phyloP scores from a whole-genome alignment of 2,888 invertebrate genomes.

The Agrilus mali region DNA sequence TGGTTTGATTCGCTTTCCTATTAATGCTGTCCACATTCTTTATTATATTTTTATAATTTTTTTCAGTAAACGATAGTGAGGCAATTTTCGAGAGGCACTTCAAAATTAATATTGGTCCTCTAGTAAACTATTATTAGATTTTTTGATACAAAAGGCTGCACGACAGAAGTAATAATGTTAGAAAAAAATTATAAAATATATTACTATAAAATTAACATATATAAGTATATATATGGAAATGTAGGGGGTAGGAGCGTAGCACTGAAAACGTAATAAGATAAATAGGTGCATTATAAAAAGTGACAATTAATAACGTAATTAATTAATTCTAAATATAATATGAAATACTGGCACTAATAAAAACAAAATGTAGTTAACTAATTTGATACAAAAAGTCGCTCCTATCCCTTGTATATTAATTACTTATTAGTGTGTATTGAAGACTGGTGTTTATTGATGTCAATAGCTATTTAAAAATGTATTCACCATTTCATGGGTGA shows the following conservation, averaged over 20 bases:
- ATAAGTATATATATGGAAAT: not conserved
- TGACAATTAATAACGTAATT: too few relatives aligned
- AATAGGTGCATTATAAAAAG: too few relatives aligned
- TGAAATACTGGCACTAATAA: too few relatives aligned
- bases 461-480: constrained; percentile 30
- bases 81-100: not conserved
- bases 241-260: not conserved
- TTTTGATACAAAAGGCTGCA: constrained; percentile 32
- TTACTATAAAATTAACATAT: constrained; percentile 1
- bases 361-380: not conserved
- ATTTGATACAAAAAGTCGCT: not conserved
- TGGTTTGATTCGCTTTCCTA: too few relatives aligned
- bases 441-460: constrained; percentile 36
- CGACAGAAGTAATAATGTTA: constrained; percentile 23
- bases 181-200: constrained; percentile 1
- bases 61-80: not conserved
- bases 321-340: too few relatives aligned
- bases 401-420: constrained; percentile 16
- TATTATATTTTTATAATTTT: not conserved
- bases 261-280: not conserved
- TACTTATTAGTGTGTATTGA: constrained; percentile 30
- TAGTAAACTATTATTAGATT: constrained; percentile 23
- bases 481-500: constrained; percentile 29
- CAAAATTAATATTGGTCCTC: not conserved
- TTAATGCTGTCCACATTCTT: not conserved